Base-by-base conservation (phyloP, 2,797 vertebrate species). In the Buceros bicornis region DNA sequence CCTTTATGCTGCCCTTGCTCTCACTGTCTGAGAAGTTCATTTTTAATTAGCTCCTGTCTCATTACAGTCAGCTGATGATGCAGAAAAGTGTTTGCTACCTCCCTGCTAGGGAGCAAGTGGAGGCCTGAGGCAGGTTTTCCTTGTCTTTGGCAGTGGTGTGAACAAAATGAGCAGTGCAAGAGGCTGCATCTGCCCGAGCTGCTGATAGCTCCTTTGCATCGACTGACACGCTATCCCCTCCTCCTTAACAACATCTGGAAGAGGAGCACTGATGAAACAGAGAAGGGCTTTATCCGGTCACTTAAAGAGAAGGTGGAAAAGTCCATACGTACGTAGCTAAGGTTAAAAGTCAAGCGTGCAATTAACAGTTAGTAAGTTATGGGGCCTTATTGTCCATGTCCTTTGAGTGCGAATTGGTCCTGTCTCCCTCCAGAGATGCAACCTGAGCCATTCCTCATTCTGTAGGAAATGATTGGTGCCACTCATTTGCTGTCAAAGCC, bases 271-370 rank as follows among this genome's bases (percentile, higher is more conserved):
- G 95, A 93, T 0, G 89, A 98, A 70, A 97, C 89, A 4, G 98
- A 99, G 96, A 98, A 97, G 92, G 78, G 72, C 57, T 91, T 96
- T 33, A 96, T 99, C 95, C 97, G 98, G 88, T 95, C 95, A 10
- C 97, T 99, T 81, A 98, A 98, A 58, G 98, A 99, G 56, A 98
- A 98, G 82, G 99, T 99, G 97, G 99, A 99, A 88, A 98, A 97
- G n/a, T 98, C 99, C 14, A 98, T 99, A 97, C 90, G 98, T 99
- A 98, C 99, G 99, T 98, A 73, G 24, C 53, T 54, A 74, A 56
- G 53, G 50, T 57, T 62, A 80, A 22, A 84, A 77, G 53, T 91
- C 48, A 72, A 61, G 42, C 10, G 17, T 16, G 31, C 35, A 16
- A 42, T 71, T 86, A 90, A 47, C 47, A 69, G 17, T 20, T 65